Base-by-base conservation (phyloP, 2,113 vertebrate genomes). In the Rhea pennata region DNA sequence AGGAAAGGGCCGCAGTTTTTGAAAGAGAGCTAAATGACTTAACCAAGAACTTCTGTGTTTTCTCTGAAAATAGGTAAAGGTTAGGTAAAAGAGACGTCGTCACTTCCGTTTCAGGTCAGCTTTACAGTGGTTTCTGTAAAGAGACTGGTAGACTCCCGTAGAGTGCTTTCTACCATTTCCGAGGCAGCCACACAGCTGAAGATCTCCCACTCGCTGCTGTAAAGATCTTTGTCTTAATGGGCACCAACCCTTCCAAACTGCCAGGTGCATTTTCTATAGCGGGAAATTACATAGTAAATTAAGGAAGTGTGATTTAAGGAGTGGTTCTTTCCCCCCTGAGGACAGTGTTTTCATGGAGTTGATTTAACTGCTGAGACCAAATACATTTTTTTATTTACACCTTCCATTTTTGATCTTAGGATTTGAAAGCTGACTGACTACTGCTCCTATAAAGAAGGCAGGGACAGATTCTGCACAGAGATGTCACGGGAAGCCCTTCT, bases 291-390 rank as follows among this genome's bases (percentile, higher is more conserved):
- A 48, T 40, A 58, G 50, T 44, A 21, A 83, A 66, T 89, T 48
- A 72, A 71, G 36, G 46, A 74, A 76, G 4, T 21, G 10, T 24
- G 42, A 58, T 87, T 71, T 84, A 75, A 75, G 56, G 15, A 71
- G 6, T 33, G 5, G 0, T 21, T 16, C 65, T 5, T 2, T 4
- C 0, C 5, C 7, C n/a, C 19, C 36, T 3, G 4, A 76, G 15
- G 9, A 73, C 13, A 59, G 5, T 81, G 56, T 89, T 92, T 91
- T 61, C 42, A 65, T 29, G 40, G 46, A 78, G 21, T 39, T 70
- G 73, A 74, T 74, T 42, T 64, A 71, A 51, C 46, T 54, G 33
- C 65, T 91, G 61, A 89, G 36, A 62, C 12, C 14, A 91, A 81
- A 71, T 5, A 78, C 2, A 23, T 77, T 44, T 75, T 75, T 84